Base-by-base conservation (phyloP, 64 coral and sea anemone genomes). In the Trachythela sp. region DNA sequence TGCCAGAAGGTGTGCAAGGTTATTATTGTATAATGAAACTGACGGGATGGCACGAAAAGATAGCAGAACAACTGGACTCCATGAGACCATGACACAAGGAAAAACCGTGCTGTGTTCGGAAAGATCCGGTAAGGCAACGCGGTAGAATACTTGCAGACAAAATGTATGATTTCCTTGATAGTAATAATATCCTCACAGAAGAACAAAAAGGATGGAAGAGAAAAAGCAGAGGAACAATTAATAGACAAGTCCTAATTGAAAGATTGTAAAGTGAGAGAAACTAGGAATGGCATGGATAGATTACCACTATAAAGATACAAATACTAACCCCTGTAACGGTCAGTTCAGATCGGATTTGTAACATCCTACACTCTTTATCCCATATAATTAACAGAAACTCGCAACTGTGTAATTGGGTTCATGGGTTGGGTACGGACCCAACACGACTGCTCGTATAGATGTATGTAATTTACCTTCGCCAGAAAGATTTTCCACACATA, bases 1-100 rank as follows among this genome's bases (percentile, higher is more conserved):
- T 88, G 48, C 85, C 85, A 85, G 84, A 90, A 83, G 29, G 88
- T 83, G 34, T 51, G 15, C 67, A 88, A 49, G 92, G 89, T 77
- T 94, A 87, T 77, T 94, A 87, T 76, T 88, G 89, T 85, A 67
- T 94, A 15, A 94, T 88, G 88, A 94, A 86, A 38, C 84, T 88
- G 22, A 88, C 15, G 14, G 40, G 42, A 13, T 85, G 83, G 36
- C 85, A 91, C 64, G 29, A 41, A 2, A 18, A 40, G 32, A 88
- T 91, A 14, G 86, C 92, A 70, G 33, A 90, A 32, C 42, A 85
- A 40, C 36, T 90, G 24, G 45, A 94, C 11, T 40, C n/a, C n/a
- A 68, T 85, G 88, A 88, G 15, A 87, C 84, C 89, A 86, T 91
- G 89, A 49, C 67, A 42, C 84, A 83, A 26, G 86, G 89, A 43